phyloP scores from a whole-genome alignment of 2,888 invertebrate genomes.

The Eupithecia inturbata region DNA sequence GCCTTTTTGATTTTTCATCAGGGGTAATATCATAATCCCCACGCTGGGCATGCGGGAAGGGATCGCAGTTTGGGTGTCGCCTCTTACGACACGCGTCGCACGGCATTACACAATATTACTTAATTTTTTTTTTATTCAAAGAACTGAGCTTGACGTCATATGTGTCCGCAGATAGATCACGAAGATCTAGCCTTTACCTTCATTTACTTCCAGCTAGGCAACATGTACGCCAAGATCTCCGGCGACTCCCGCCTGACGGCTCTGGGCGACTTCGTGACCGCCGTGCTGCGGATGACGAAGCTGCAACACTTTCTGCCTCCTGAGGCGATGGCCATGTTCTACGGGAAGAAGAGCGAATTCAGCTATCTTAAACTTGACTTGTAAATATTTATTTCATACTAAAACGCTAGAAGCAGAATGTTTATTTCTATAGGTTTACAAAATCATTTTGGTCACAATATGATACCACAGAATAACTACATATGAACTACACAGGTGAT shows the following conservation, averaged over 20 bases:
- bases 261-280: slow-evolving; percentile 72
- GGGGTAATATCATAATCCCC: no score
- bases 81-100: no score
- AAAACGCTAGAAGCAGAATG: background rate
- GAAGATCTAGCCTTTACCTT: background rate
- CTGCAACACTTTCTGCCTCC: slow-evolving; percentile 76
- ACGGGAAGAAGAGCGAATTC: slow-evolving; percentile 61
- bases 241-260: slow-evolving; percentile 74
- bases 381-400: slow-evolving; percentile 59
- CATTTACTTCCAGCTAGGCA: slow-evolving; percentile 65
- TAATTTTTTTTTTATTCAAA: no score
- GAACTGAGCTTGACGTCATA: background rate
- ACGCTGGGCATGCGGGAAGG: no score
- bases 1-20: no score
- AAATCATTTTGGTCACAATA: no score
- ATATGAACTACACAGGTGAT: no score
- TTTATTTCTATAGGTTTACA: background rate
- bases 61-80: no score
- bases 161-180: background rate
- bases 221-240: slow-evolving; percentile 77
- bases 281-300: slow-evolving; percentile 71
- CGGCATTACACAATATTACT: no score
- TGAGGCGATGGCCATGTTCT: slow-evolving; percentile 64
- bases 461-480: no score
- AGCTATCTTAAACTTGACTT: slow-evolving; percentile 70